Evolutionary conservation across 2,888 invertebrate genomes (phyloP), one percentile per base, ranked within the genome.

Genomic region (Rhagonycha lutea): DNA sequence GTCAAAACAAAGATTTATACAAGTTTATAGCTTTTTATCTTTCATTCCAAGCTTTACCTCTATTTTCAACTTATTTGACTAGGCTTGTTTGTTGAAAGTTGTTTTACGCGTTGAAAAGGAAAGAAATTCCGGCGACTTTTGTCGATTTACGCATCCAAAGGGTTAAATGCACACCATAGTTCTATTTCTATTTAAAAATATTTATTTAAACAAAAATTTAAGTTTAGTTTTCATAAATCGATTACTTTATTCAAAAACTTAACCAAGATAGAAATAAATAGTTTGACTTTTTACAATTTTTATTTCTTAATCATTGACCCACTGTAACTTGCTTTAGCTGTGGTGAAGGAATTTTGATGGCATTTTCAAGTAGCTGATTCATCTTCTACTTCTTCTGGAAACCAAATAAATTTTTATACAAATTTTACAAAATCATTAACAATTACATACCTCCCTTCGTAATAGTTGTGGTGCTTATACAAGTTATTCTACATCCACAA

Each of bases 401-500:
- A 47, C 2, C 2, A 47, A 47, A n/a, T 8, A n/a, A 7, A 47
- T n/a, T 32, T n/a, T 7, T 7, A 47, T 47, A 47, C n/a, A 47
- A 47, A 47, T n/a, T 47, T 47, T 47, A n/a, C 7, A 47, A 18
- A 18, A 18, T 18, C n/a, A n/a, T 47, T 47, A 47, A 8, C 32
- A 4, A 12, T 32, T 47, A n/a, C n/a, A n/a, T 47, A 26, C 47
- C 68, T 23, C 63, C 14, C 0, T 14, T 61, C 73, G 82, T 73
- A 69, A 81, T 76, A 89, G 88, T 61, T 23, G 63, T 89, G 29
- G 95, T 86, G 72, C 91, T 88, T 70, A 95, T 86, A 84, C 95
- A 95, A 14, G 94, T 95, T 12, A 95, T 91, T 83, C 96, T 90
- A 84, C 94, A 94, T 4, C 91, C 92, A 68, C 92, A 91, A 85